Base-by-base conservation (phyloP, 2,888 invertebrate genomes). In the Chamaedrilus cognettii region DNA sequence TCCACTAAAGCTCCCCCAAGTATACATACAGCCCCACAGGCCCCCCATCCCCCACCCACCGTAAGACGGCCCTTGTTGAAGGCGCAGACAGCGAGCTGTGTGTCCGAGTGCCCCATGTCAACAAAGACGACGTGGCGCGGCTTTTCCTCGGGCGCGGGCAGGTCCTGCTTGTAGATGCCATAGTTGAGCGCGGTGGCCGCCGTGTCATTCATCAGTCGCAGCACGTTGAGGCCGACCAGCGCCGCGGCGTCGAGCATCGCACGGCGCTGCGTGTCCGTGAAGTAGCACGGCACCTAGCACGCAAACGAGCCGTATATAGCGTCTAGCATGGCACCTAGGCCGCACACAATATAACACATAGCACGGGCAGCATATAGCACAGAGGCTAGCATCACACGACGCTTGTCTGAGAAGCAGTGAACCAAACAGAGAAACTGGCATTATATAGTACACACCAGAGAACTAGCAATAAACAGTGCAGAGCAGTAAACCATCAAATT, bases 141-240 rank as follows among this genome's bases (percentile, higher is more conserved):
- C 77, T 94, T 92, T 68, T 95, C 94, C 76, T 94, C 94, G 2
- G 89, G 88, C 15, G 89, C 88, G 15, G 97, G 96, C 74, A 97
- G 87, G 84, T 98, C 97, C 84, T 96, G 94, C 84, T 98, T 97
- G 85, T 99, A 99, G 82, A 99, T 96, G 69, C 98, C 98, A 84
- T 99, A 99, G 58, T 94, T 91, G 61, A 99, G 86, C 33, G 97
- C 96, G 55, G 96, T 95, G 11, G 99, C 96, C 3, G 98, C 94
- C 31, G 96, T 94, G 86, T 99, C 99, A 85, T 98, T 98, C 88
- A 99, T 91, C 64, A 99, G 86, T 71, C 95, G 90, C 64, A 99
- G 86, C 51, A 96, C 94, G 86, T 99, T 97, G 55, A 99, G 87
- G 84, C 91, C 96, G 76, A 96, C 91, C 82, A 97, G 94, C 70